phyloP scores from a whole-genome alignment of 2,888 invertebrate genomes.

The Cataglyphis altisquamis region DNA sequence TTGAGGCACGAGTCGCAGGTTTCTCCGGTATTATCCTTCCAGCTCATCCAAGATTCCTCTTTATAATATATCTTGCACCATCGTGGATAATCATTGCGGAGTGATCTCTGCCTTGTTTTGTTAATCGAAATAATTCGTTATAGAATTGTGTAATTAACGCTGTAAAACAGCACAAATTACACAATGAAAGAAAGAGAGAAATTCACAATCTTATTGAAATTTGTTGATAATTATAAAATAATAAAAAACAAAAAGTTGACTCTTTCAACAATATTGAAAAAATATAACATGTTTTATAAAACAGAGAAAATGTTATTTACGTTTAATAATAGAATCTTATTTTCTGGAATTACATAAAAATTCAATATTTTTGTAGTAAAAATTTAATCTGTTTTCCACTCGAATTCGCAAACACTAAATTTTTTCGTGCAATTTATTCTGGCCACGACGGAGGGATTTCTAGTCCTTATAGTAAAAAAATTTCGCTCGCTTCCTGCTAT shows the following conservation, averaged over 20 bases:
- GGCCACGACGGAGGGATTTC: constrained; percentile 2
- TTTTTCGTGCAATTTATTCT: constrained; percentile 25
- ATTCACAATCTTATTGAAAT: background rate
- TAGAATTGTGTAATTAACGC: background rate
- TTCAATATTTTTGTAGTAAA: background rate
- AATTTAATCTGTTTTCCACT: constrained; percentile 32
- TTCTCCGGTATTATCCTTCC: constrained; percentile 59
- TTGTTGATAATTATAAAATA: background rate
- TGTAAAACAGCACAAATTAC: background rate
- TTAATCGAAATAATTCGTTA: constrained; percentile 29
- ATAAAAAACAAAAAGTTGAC: background rate
- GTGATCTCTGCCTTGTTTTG: constrained; percentile 25
- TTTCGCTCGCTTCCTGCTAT: constrained; percentile 24
- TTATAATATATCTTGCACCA: constrained; percentile 61
- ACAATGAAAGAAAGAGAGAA: background rate
- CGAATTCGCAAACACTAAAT: constrained; percentile 11
- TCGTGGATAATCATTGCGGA: constrained; percentile 63
- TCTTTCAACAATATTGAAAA: background rate
- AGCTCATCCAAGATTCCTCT: constrained; percentile 55
- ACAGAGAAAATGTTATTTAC: background rate
- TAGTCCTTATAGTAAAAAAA: constrained; percentile 31
- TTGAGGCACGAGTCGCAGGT: constrained; percentile 54
- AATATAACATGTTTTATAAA: background rate
- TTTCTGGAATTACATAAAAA: background rate
- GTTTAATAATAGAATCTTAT: background rate